Evolutionary conservation across 2,797 vertebrate species (phyloP), one percentile per base, ranked within the genome.

Genomic region (Trematomus bernacchii): DNA sequence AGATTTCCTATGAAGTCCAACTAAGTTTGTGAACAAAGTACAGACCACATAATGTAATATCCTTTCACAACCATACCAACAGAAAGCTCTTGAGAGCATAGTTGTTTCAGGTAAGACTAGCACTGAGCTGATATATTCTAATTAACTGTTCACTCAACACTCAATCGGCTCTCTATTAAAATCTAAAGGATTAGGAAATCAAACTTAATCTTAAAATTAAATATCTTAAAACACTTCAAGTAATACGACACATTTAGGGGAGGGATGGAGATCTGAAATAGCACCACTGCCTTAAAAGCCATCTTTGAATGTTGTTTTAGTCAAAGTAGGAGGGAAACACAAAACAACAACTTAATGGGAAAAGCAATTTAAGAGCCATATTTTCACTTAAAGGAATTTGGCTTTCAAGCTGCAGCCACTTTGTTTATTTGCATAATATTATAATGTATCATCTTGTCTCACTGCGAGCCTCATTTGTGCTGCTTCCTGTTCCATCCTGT

Each of bases 351-450:
- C n/a, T 46, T 62, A 61, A 76, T 64, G 40, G 66, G 16, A 30
- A 50, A 33, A 71, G 18, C 15, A 21, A 54, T 64, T 47, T 47
- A 33, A 33, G 18, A 74, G 40, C 33, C 47, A 15, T 42, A 59
- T 23, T 71, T 19, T 40, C 60, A 19, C 33, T 51, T 0, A 53
- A 57, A 64, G 30, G 33, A 21, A 44, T 16, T 10, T 21, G 37
- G 13, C n/a, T 63, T 72, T 57, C 43, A 66, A 19, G 16, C 21
- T 27, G 58, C 58, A 52, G 23, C 58, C 15, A n/a, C 23, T 72
- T 52, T 30, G 21, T 50, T 59, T 50, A 59, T 79, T 79, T 79
- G 66, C 43, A 64, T 61, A 52, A 54, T 54, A 62, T 71, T 64
- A 47, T 47, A 67, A 54, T 52, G 13, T 3, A 54, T 77, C 52